Evolutionary conservation across 1,140 invertebrate species (phyloP).

Genomic region (Procambarus virginalis): DNA sequence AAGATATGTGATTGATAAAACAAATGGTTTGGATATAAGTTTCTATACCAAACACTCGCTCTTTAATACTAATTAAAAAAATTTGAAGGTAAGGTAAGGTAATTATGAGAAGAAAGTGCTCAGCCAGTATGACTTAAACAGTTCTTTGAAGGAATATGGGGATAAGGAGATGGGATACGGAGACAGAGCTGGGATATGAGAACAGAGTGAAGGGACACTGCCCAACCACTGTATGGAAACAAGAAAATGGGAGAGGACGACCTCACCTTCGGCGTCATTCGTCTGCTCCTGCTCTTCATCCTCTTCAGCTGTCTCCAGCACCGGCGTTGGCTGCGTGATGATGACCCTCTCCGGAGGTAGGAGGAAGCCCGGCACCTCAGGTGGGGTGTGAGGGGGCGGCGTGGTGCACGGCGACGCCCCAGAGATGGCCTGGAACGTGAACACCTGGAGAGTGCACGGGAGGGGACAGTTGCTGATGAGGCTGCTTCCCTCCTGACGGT

Average conservation of each 20-base stretch:
- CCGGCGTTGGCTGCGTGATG: slow-evolving; percentile 79
- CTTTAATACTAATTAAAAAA: no score
- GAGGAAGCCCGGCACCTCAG: slow-evolving; percentile 82
- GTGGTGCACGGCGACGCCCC: slow-evolving; percentile 77
- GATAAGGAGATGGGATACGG: no score
- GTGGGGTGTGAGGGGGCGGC: slow-evolving; percentile 87
- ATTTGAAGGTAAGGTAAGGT: no score
- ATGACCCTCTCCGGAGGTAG: slow-evolving; percentile 78
- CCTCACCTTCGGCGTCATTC: neutral
- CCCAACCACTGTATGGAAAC: neutral
- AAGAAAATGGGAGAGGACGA: neutral
- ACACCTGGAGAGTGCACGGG: slow-evolving; percentile 56
- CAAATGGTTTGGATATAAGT: no score
- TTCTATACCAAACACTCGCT: no score
- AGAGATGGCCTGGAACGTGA: slow-evolving; percentile 62
- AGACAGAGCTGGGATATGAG: no score
- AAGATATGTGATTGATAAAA: no score
- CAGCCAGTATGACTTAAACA: no score
- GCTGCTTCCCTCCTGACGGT: neutral
- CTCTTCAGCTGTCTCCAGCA: slow-evolving; percentile 71
- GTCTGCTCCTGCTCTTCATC: slow-evolving; percentile 3
- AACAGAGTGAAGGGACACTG: no score
- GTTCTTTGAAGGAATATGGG: no score
- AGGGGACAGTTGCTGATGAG: neutral
- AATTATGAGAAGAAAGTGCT: no score